These are phyloP conservation scores for Heterotilapia buettikoferi DNA, from an alignment of 2,113 vertebrate species.

Conservation along the genomic window DNA sequence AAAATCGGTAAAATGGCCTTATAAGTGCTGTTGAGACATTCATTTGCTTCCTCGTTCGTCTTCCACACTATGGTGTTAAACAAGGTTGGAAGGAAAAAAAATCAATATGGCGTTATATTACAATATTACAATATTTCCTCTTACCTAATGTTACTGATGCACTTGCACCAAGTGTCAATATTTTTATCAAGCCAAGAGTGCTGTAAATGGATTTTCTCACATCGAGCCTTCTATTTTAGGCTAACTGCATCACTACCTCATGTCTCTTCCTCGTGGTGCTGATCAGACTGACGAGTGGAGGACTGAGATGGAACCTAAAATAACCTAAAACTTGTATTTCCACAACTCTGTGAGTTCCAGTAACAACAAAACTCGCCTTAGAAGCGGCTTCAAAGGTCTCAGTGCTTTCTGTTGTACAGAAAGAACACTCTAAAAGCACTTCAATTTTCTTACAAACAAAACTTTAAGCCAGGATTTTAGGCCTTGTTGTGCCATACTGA, in stretches of 20 bases:
- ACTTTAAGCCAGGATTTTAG: slow-evolving; percentile 39
- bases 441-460: slow-evolving; percentile 1
- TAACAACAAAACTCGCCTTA: background rate
- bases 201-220: slow-evolving; percentile 40
- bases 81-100: slow-evolving; percentile 6
- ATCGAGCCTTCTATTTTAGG: slow-evolving; percentile 11
- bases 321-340: background rate
- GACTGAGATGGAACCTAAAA: background rate
- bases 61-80: slow-evolving; percentile 36
- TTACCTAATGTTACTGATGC: slow-evolving; percentile 19
- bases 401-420: background rate
- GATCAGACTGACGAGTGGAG: background rate
- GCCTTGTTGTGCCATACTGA: slow-evolving; percentile 37
- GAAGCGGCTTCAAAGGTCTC: background rate
- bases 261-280: slow-evolving; percentile 18
- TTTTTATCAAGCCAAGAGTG: slow-evolving; percentile 35
- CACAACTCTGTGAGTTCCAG: background rate
- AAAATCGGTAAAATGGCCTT: slow-evolving; percentile 22
- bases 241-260: slow-evolving; percentile 2
- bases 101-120: slow-evolving; percentile 40
- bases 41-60: slow-evolving; percentile 22
- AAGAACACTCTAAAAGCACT: background rate
- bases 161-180: slow-evolving; percentile 36
- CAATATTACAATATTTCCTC: slow-evolving; percentile 47
- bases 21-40: slow-evolving; percentile 19